Percentiles rank a stretch among this genome's conserved stretches.
Conservation (phyloP, 2,113 vertebrate species). For the Verasper variegatus region DNA sequence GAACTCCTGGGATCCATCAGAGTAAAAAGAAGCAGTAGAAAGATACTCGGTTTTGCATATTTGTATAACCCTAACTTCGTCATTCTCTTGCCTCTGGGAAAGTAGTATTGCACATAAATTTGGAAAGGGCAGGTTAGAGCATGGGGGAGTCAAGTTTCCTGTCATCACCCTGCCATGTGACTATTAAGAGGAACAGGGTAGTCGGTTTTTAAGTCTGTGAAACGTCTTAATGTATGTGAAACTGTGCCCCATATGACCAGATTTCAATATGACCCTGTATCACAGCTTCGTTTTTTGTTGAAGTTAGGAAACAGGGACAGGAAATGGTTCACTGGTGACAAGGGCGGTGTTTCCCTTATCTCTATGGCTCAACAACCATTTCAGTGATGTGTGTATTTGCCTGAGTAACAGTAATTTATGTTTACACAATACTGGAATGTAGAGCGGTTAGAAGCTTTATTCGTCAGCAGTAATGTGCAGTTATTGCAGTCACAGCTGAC, state of each 20-base stretch:
- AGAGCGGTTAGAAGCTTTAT: background rate
- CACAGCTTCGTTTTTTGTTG: background rate
- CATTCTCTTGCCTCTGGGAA: slow-evolving; percentile 25
- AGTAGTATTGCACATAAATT: slow-evolving; percentile 20
- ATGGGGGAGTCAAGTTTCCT: slow-evolving; percentile 30
- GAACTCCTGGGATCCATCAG: too few relatives aligned
- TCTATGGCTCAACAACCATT: slow-evolving; percentile 7
- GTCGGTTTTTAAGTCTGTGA: background rate
- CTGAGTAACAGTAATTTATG: slow-evolving; percentile 25
- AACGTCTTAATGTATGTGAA: too few relatives aligned
- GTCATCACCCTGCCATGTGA: slow-evolving; percentile 65
- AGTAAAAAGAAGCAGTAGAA: background rate
- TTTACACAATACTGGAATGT: slow-evolving; percentile 44
- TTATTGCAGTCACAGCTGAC: background rate
- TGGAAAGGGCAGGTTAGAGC: slow-evolving; percentile 21
- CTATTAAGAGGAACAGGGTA: slow-evolving; percentile 60
- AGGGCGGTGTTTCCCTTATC: slow-evolving; percentile 35
- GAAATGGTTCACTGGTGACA: slow-evolving; percentile 51
- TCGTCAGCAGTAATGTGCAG: background rate
- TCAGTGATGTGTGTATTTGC: slow-evolving; percentile 19
- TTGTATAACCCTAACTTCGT: background rate
- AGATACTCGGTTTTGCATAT: background rate
- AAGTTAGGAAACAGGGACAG: slow-evolving; percentile 38
- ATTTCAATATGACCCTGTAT: background rate
- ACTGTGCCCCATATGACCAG: background rate